Base-by-base conservation (phyloP, 37 sponge, comb jelly and placozoan species). In the Haliclona indistincta region DNA sequence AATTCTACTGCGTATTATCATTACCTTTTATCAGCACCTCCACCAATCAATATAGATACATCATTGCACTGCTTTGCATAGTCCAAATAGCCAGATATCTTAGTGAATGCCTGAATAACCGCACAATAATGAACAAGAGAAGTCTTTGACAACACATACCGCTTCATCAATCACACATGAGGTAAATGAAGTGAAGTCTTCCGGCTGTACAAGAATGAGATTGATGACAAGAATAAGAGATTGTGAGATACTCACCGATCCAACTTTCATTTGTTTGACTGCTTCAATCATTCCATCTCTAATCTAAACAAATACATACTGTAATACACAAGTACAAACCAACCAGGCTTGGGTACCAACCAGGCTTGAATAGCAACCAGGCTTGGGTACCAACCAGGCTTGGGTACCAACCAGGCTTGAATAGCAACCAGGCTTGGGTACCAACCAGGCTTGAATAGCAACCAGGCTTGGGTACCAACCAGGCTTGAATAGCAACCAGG, bases 91-190 rank as follows among this genome's bases (percentile, higher is more conserved):
- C 66, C 68, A 29, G 69, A 64, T 69, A 97, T 97, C 33, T 83
- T 81, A 42, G 74, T 38, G 54, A 89, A 93, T 8, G 93, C 45
- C 88, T 86, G 28, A 32, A n/a, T 44, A 2, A 3, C 37, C 22
- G 39, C 6, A n/a, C 2, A 34, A 37, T 42, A 38, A 29, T 17
- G 8, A 38, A 10, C 7, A 60, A 74, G 6, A 19, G 23, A n/a
- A 23, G 62, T 60, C 39, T 28, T 49, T 29, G 42, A 56, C 15
- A n/a, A 1, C 7, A 44, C 67, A 30, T 63, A 88, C 90, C 2
- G 78, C 79, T 36, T 75, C 81, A 73, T 97, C 98, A 54, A 97
- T 97, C 28, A 97, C 95, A 40, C 95, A 95, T 33, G 98, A 86
- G 4, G 79, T 83, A 78, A 91, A 97, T 29, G 90, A 73, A 1